Evolutionary conservation across 2,113 vertebrate species (phyloP), one percentile per base, ranked within the genome.

Genomic region (Vimba vimba): DNA sequence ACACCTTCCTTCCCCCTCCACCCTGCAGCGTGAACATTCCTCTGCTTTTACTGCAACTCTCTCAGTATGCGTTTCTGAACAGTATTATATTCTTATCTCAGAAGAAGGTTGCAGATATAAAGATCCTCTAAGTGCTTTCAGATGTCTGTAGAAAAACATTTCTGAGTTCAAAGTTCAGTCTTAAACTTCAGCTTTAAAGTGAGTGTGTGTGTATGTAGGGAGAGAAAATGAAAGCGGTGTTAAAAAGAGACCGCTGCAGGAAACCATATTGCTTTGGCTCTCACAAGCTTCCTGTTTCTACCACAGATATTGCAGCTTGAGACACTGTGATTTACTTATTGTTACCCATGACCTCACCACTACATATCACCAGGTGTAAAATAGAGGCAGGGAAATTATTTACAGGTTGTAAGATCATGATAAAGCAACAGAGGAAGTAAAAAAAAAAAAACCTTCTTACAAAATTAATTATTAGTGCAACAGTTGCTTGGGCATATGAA

Each of bases 191-290:
- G 74, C 47, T 43, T 84, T 74, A 59, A 62, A 86, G 27, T n/a
- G 68, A 33, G 45, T 60, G 36, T 80, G 55, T 64, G 68, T 59
- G 33, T 13, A 55, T 25, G 30, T 57, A 79, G 25, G 39, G 36
- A 80, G 76, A 75, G 64, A 52, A 73, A 82, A 85, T 57, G 57
- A 74, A 78, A 74, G 30, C 21, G 36, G 68, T 47, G 25, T 81
- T 86, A 86, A 84, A n/a, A 89, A 89, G 86, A 89, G 93, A 92
- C 94, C 93, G 68, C 93, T 92, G 91, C 90, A 94, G 94, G 93
- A 95, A 95, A 93, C 93, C 92, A 91, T 88, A 81, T 91, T 60
- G 90, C 93, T 92, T 89, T 93, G 91, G 55, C 86, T 60, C 81
- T 79, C 39, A 4, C 30, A 88, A 90, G 89, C 94, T 94, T 95